Conservation (phyloP, 2,888 invertebrate genomes). For the Leucania comma region DNA sequence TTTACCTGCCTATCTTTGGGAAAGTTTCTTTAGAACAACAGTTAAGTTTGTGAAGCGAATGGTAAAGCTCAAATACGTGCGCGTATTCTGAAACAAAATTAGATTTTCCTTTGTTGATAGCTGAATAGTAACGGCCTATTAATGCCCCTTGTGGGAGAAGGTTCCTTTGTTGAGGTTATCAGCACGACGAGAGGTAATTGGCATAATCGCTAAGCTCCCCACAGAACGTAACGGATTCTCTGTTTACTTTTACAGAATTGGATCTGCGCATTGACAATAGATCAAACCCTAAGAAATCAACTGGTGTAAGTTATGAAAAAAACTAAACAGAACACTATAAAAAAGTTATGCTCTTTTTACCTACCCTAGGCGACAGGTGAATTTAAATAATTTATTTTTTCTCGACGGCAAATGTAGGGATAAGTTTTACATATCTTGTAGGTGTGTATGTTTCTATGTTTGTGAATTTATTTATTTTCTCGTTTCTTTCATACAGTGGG, state of each 20-base stretch:
- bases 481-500: too few species aligned
- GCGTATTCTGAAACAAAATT: constrained; percentile 55
- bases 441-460: too few species aligned
- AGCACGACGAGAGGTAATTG: constrained; percentile 57
- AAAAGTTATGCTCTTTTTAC: neutral
- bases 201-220: constrained; percentile 43
- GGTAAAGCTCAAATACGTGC: constrained; percentile 46
- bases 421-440: too few species aligned
- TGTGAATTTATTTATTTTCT: too few species aligned
- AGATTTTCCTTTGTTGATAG: constrained; percentile 59
- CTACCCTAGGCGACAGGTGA: neutral
- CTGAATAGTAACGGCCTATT: constrained; percentile 59
- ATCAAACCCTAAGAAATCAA: neutral
- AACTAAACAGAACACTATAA: neutral
- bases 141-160: constrained; percentile 48
- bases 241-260: constrained; percentile 23
- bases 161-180: constrained; percentile 61
- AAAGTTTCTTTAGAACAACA: constrained; percentile 42
- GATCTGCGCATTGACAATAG: neutral
- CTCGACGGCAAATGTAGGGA: too few species aligned
- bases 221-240: constrained; percentile 34
- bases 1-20: constrained; percentile 28
- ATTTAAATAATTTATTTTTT: neutral
- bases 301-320: neutral
- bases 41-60: constrained; percentile 42